Evolutionary conservation across 1,140 invertebrate species (phyloP).

Genomic region (Lepidurus arcticus): DNA sequence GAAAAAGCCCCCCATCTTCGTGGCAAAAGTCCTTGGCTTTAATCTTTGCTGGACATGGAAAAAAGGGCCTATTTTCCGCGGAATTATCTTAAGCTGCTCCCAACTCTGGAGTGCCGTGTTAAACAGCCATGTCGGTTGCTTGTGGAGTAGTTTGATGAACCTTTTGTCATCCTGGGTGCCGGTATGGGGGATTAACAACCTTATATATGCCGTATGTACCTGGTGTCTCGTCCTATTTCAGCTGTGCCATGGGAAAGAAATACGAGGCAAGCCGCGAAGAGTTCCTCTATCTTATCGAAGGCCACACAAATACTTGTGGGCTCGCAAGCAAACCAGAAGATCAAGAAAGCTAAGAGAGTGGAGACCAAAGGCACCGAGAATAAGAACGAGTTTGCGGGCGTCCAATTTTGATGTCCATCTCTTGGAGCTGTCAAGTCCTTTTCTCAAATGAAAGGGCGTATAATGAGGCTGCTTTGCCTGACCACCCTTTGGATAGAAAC

Average conservation of each 20-base stretch:
- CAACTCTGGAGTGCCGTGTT: background rate
- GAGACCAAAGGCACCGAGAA: constrained; percentile 17
- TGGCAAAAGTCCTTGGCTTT: background rate
- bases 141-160: constrained; percentile 11
- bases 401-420: constrained; percentile 22
- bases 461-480: constrained; percentile 3
- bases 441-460: constrained; percentile 12
- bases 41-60: background rate
- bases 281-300: background rate
- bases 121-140: constrained; percentile 3
- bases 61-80: background rate
- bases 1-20: background rate
- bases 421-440: constrained; percentile 21
- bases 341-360: background rate
- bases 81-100: constrained; percentile 1
- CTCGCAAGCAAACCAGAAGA: background rate
- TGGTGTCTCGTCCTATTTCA: constrained; percentile 15
- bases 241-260: background rate
- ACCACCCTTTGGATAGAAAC: constrained; percentile 14
- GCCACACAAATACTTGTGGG: constrained; percentile 3
- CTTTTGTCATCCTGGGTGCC: constrained; percentile 20
- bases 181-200: constrained; percentile 19
- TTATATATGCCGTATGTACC: background rate
- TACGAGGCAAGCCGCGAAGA: background rate
- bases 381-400: constrained; percentile 8